These are phyloP conservation scores for Buteo buteo DNA, from an alignment of 2,113 vertebrate species.

Conservation along the genomic window DNA sequence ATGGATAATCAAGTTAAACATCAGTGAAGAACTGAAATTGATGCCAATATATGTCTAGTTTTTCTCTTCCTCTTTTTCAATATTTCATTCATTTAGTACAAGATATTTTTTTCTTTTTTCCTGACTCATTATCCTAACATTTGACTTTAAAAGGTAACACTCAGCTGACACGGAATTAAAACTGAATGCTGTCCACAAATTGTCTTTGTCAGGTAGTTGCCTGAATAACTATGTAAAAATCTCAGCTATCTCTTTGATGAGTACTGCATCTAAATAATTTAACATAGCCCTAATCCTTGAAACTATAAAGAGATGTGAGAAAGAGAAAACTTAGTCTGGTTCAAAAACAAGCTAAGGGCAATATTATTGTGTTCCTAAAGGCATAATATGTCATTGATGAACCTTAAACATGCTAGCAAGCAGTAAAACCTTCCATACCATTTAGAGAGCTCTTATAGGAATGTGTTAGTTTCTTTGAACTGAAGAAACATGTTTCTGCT, in stretches of 20 bases:
- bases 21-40: not conserved
- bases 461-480: not conserved
- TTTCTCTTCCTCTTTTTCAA: not conserved
- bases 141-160: not conserved
- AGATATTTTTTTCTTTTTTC: not conserved
- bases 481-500: not conserved
- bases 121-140: not conserved
- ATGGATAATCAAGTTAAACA: not conserved
- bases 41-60: not conserved
- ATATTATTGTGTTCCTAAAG: not conserved
- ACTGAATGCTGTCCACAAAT: not conserved
- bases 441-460: not conserved
- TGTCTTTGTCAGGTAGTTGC: not conserved
- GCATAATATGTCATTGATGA: not conserved
- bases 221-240: not conserved
- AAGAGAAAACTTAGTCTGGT: not conserved
- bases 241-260: not conserved
- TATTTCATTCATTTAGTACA: not conserved
- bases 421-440: not conserved
- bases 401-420: not conserved
- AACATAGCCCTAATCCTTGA: not conserved
- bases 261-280: slow-evolving; percentile 18
- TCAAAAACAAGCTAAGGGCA: slow-evolving; percentile 1
- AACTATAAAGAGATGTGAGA: not conserved
- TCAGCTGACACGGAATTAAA: not conserved